Evolutionary conservation across 2,888 invertebrate genomes (phyloP).

Genomic region (Agrochola lota): DNA sequence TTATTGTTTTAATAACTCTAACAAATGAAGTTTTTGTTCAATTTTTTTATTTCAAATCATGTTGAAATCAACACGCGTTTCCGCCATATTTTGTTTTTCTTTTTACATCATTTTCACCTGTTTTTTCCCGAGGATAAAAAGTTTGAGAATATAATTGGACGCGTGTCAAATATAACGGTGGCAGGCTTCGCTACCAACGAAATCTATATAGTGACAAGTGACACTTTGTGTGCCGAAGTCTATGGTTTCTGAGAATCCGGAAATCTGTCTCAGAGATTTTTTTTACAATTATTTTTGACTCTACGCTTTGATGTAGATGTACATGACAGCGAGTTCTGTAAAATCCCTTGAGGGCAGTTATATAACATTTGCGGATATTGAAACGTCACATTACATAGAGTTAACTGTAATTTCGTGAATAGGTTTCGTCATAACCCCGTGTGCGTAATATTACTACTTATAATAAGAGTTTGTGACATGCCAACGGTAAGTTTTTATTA

Average conservation of each 20-base stretch:
- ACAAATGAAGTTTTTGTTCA: neutral
- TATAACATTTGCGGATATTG: slow-evolving; percentile 56
- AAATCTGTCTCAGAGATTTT: slow-evolving; percentile 49
- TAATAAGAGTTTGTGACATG: slow-evolving; percentile 48
- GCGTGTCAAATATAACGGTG: slow-evolving; percentile 70
- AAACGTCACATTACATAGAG: slow-evolving; percentile 47
- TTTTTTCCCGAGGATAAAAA: slow-evolving; percentile 65
- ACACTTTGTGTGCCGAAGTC: slow-evolving; percentile 50
- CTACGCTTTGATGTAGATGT: slow-evolving; percentile 35
- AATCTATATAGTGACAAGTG: slow-evolving; percentile 69
- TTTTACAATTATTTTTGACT: slow-evolving; percentile 43
- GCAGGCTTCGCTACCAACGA: slow-evolving; percentile 65
- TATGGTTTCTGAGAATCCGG: slow-evolving; percentile 45
- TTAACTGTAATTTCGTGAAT: slow-evolving; percentile 50
- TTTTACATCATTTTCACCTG: slow-evolving; percentile 63
- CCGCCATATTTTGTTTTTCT: slow-evolving; percentile 38
- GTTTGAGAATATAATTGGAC: slow-evolving; percentile 74
- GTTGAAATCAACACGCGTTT: slow-evolving; percentile 35
- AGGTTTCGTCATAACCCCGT: slow-evolving; percentile 45
- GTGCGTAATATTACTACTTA: slow-evolving; percentile 46
- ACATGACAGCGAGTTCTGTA: slow-evolving; percentile 47
- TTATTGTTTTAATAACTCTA: neutral
- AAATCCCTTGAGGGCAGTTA: slow-evolving; percentile 42
- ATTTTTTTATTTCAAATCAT: slow-evolving; percentile 31
- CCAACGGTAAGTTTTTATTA: slow-evolving; percentile 58